A percentile compares a stretch with the other conserved stretches of the same genome.
phyloP scores from a whole-genome alignment of 2,888 invertebrate species.

The Periphyllus acericola region DNA sequence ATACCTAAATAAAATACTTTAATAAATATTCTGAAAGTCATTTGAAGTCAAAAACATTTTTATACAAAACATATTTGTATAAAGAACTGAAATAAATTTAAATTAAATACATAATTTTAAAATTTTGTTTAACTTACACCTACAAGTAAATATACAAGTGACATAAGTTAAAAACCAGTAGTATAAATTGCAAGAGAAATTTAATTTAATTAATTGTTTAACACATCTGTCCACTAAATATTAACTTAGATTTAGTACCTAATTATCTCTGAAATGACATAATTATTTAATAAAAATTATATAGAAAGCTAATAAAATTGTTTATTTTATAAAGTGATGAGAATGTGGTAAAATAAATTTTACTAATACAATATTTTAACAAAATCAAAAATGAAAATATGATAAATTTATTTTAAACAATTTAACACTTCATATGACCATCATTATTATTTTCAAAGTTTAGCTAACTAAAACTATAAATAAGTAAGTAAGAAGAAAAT shows the following conservation, averaged over 20 bases:
- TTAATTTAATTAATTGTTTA: neutral
- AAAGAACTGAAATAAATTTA: neutral
- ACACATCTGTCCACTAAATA: neutral
- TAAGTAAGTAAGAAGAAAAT: slow-evolving; percentile 24
- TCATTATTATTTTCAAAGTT: slow-evolving; percentile 26
- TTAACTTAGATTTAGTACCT: too few relatives aligned
- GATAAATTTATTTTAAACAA: slow-evolving; percentile 1
- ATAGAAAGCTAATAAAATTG: neutral
- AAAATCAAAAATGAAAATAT: neutral
- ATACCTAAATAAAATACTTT: slow-evolving; percentile 1
- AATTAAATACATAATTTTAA: neutral
- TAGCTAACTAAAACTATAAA: slow-evolving; percentile 17
- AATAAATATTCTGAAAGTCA: slow-evolving; percentile 37
- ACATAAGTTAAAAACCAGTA: neutral
- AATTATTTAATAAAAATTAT: neutral
- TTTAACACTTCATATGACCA: slow-evolving; percentile 45
- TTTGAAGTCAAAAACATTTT: slow-evolving; percentile 42
- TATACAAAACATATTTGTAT: neutral
- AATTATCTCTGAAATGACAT: neutral
- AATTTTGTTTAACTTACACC: neutral
- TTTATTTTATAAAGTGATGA: neutral
- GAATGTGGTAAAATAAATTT: neutral
- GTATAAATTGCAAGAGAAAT: neutral
- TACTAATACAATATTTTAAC: too few relatives aligned
- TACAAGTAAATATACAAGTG: neutral